phyloP scores from a whole-genome alignment of 2,888 invertebrate species.

The Nebria salina region DNA sequence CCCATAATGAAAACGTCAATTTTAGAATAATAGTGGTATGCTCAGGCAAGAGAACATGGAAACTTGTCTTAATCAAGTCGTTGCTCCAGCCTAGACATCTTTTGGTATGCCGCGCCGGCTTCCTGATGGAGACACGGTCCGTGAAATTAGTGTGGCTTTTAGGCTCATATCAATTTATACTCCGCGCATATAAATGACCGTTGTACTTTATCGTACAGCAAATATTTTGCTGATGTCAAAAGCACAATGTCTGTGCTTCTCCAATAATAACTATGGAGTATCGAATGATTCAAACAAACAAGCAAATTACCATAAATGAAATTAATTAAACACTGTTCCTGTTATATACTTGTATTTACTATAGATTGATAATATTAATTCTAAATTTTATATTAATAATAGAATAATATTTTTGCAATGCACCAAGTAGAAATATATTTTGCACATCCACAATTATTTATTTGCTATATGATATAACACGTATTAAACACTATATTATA shows the following conservation, averaged over 20 bases:
- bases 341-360: no score
- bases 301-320: no score
- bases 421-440: no score
- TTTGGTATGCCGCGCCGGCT: conserved; percentile 28
- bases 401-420: no score
- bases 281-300: no score
- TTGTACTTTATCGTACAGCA: background rate
- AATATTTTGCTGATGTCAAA: conserved; percentile 6
- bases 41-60: background rate
- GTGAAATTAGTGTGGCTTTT: conserved; percentile 41
- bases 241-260: background rate
- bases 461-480: no score
- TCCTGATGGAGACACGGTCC: conserved; percentile 24
- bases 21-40: conserved; percentile 27
- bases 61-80: conserved; percentile 34
- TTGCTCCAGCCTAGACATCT: background rate
- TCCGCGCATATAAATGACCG: conserved; percentile 32
- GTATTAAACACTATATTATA: no score
- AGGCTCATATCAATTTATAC: conserved; percentile 35
- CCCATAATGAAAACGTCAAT: conserved; percentile 38
- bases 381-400: no score
- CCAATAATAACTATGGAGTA: no score
- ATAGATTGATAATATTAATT: no score
- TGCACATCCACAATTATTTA: no score
- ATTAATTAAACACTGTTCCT: no score